phyloP scores from a whole-genome alignment of 2,888 invertebrate species.

The Epistrophe grossulariae region DNA sequence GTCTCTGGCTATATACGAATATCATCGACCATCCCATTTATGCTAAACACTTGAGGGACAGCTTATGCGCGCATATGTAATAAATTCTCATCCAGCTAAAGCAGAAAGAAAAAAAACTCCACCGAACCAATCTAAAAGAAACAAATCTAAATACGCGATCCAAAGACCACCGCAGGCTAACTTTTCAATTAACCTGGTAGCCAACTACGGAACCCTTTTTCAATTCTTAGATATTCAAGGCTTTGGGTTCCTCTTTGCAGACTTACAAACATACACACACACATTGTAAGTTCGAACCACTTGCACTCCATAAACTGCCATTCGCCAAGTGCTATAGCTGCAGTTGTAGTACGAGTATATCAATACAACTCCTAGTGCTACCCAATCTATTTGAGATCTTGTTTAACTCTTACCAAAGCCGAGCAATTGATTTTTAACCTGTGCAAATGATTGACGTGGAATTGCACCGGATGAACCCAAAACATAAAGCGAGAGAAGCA shows the following conservation, averaged over 20 bases:
- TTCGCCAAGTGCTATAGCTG: slow-evolving; percentile 10
- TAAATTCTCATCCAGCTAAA: slow-evolving; percentile 9
- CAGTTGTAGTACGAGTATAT: slow-evolving; percentile 1
- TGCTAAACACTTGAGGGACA: slow-evolving; percentile 29
- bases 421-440: slow-evolving; percentile 46
- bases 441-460: slow-evolving; percentile 70
- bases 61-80: slow-evolving; percentile 6
- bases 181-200: slow-evolving; percentile 64
- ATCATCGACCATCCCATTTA: slow-evolving; percentile 1
- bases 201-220: slow-evolving; percentile 36
- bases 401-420: slow-evolving; percentile 50
- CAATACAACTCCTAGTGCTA: slow-evolving; percentile 6
- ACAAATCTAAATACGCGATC: slow-evolving; percentile 52
- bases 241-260: not conserved
- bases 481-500: slow-evolving; percentile 24
- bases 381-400: slow-evolving; percentile 70
- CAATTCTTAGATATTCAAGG: not conserved
- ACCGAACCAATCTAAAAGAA: slow-evolving; percentile 27
- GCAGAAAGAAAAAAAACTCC: not conserved
- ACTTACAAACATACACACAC: not conserved
- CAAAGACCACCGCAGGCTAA: slow-evolving; percentile 47
- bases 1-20: not conserved
- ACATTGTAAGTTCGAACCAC: slow-evolving; percentile 41
- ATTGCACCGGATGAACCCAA: slow-evolving; percentile 65
- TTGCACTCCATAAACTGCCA: slow-evolving; percentile 56